Conservation (phyloP, 2,797 vertebrate genomes). For the Brachyrhaphis roseni region DNA sequence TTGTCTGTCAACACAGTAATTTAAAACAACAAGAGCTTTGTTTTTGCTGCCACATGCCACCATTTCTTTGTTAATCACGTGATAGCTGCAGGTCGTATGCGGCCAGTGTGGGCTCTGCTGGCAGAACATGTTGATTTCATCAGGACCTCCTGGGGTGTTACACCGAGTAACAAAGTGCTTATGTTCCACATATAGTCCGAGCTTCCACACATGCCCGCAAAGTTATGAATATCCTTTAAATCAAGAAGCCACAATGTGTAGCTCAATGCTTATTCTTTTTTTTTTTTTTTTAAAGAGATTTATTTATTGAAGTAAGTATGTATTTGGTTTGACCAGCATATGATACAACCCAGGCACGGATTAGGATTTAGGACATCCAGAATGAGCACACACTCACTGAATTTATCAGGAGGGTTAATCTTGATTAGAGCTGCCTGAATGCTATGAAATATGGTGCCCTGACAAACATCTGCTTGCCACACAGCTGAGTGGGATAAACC, state of each 20-base stretch:
- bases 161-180: slow-evolving; percentile 69
- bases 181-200: slow-evolving; percentile 20
- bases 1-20: slow-evolving; percentile 42
- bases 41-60: slow-evolving; percentile 46
- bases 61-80: slow-evolving; percentile 56
- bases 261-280: slow-evolving; percentile 27
- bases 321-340: slow-evolving; percentile 67
- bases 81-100: slow-evolving; percentile 56
- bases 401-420: slow-evolving; percentile 75
- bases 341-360: slow-evolving; percentile 72
- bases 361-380: slow-evolving; percentile 72
- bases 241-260: slow-evolving; percentile 24
- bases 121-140: slow-evolving; percentile 71
- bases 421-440: slow-evolving; percentile 76
- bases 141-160: slow-evolving; percentile 55
- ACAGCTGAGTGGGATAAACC: slow-evolving; percentile 79
- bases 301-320: slow-evolving; percentile 52
- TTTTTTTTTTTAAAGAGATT: slow-evolving; percentile 37
- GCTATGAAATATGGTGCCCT: slow-evolving; percentile 73
- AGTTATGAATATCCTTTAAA: slow-evolving; percentile 41
- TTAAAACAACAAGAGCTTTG: slow-evolving; percentile 43
- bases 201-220: slow-evolving; percentile 20
- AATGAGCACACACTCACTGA: slow-evolving; percentile 35
- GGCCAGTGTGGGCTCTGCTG: slow-evolving; percentile 50
- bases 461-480: slow-evolving; percentile 80